Percentiles rank a stretch among this genome's conserved stretches.
These are phyloP conservation scores for Zaprionus ornatus DNA, from an alignment of 1,140 invertebrate genomes.

Conservation along the genomic window DNA sequence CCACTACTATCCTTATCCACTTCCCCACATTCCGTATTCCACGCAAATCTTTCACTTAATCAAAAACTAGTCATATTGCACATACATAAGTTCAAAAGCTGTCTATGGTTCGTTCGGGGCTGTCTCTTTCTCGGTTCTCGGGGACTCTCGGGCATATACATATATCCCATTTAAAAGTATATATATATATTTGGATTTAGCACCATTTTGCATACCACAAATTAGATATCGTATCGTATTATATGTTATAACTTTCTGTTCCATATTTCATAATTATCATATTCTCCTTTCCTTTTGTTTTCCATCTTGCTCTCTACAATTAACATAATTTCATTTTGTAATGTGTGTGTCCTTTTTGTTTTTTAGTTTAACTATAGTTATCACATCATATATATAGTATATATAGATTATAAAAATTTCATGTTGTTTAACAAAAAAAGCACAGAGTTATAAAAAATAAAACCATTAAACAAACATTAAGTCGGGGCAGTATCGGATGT, in stretches of 20 bases:
- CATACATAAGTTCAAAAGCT: conserved; percentile 74
- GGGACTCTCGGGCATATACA: neutral
- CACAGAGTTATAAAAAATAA: conserved; percentile 69
- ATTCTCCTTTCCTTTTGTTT: neutral
- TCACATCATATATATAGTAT: conserved; percentile 73
- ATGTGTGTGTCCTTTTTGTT: conserved; percentile 52
- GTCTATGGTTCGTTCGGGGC: conserved; percentile 20
- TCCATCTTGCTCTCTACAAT: conserved; percentile 41
- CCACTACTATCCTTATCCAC: neutral
- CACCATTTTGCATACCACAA: conserved; percentile 82
- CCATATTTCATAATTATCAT: conserved; percentile 35
- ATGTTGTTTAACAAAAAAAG: conserved; percentile 68
- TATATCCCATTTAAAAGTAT: conserved; percentile 64
- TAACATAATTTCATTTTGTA: conserved; percentile 80
- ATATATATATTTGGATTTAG: conserved; percentile 84
- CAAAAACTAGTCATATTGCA: conserved; percentile 88
- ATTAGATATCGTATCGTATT: conserved; percentile 50
- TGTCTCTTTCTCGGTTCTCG: neutral
- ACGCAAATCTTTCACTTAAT: conserved; percentile 65
- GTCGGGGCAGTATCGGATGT: conserved; percentile 78
- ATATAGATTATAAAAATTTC: conserved; percentile 66
- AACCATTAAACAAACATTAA: conserved; percentile 79
- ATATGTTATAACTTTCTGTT: conserved; percentile 39
- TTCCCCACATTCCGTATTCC: conserved; percentile 12
- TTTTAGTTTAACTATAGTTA: conserved; percentile 79